phyloP scores from a whole-genome alignment of 2,797 vertebrate species.

The Enteromius afrohamiltoni region DNA sequence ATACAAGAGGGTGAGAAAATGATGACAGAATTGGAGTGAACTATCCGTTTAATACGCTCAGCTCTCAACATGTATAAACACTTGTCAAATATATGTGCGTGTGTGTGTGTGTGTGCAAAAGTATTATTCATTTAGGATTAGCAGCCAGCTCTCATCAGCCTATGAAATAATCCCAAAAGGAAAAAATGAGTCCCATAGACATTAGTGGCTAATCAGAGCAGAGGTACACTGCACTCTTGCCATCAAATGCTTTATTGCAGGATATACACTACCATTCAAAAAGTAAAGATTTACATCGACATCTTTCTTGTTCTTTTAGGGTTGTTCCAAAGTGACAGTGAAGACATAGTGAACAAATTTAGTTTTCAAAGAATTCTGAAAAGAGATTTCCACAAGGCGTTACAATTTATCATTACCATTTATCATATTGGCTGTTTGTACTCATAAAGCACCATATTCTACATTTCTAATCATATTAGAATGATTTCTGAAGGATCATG shows the following conservation, averaged over 20 bases:
- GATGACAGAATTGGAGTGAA: background rate
- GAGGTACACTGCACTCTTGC: too few species aligned
- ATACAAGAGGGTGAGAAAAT: background rate
- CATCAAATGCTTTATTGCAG: background rate
- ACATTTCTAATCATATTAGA: background rate
- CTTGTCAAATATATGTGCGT: background rate
- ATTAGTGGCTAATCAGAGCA: background rate
- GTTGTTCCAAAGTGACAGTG: background rate
- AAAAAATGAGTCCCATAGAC: conserved; percentile 36
- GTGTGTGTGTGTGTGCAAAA: background rate
- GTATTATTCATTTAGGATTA: conserved; percentile 54
- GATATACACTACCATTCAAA: background rate
- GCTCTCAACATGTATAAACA: background rate
- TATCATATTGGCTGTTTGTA: background rate
- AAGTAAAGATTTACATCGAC: background rate
- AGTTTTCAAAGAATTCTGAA: too few species aligned
- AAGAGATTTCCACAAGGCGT: too few species aligned
- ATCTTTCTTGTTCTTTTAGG: background rate
- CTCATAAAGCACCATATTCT: background rate
- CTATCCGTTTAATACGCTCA: background rate
- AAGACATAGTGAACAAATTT: too few species aligned
- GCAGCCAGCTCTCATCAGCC: conserved; percentile 50
- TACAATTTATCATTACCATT: too few species aligned
- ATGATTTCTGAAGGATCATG: background rate
- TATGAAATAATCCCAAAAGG: conserved; percentile 55